Evolutionary conservation across 2,888 invertebrate species (phyloP).

Genomic region (Acrocyrtus sp.): DNA sequence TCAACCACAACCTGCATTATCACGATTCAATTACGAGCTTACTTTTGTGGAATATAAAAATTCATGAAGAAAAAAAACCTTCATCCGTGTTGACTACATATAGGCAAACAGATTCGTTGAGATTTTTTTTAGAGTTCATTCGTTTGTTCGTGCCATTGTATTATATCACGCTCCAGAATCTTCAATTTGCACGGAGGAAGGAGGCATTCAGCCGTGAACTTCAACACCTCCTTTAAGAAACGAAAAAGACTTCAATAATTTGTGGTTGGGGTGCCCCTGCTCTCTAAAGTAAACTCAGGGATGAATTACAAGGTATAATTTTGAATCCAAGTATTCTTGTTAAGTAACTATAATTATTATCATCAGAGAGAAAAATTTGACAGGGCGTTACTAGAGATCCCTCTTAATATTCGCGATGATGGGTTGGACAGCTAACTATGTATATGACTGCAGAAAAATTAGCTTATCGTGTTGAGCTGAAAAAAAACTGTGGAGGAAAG

Average conservation of each 20-base stretch:
- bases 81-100: neutral
- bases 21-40: conserved; percentile 37
- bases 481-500: too few species aligned
- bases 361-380: conserved; percentile 14
- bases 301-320: too few species aligned
- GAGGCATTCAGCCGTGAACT: conserved; percentile 44
- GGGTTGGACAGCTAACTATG: too few species aligned
- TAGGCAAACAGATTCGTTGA: neutral
- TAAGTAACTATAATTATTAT: too few species aligned
- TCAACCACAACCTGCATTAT: conserved; percentile 41
- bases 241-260: too few species aligned
- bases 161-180: conserved; percentile 41
- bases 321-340: too few species aligned
- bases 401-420: too few species aligned
- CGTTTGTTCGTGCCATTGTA: conserved; percentile 22
- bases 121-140: neutral
- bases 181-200: conserved; percentile 36
- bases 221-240: conserved; percentile 38
- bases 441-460: too few species aligned
- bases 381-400: conserved; percentile 8
- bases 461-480: too few species aligned
- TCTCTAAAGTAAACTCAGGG: too few species aligned
- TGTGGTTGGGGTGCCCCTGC: too few species aligned
- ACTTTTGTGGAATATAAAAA: neutral
- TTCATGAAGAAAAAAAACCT: neutral